A percentile compares a stretch with the other conserved stretches of the same genome.
Conservation (phyloP, 2,888 invertebrate genomes). For the Thecocarcelia acutangulata region DNA sequence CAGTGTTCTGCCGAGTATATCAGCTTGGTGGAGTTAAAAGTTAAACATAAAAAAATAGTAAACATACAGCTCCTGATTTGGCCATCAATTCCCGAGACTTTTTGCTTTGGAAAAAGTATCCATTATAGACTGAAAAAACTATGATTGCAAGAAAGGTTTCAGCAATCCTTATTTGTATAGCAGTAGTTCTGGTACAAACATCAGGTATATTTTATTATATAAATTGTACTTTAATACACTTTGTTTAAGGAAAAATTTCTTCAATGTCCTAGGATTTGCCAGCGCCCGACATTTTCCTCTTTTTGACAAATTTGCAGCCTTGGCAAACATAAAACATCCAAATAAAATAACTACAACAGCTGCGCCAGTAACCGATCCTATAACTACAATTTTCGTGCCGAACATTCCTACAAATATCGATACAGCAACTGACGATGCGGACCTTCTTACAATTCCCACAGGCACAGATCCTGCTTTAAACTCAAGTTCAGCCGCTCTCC, state of each 20-base stretch:
- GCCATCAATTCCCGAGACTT: background rate
- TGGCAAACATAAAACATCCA: constrained; percentile 2
- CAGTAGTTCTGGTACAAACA: constrained; percentile 24
- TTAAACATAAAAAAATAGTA: background rate
- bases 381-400: constrained; percentile 25
- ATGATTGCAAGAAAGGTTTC: constrained; percentile 26
- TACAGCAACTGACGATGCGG: background rate
- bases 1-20: constrained; percentile 27
- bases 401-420: background rate
- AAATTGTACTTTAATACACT: background rate
- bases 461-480: background rate
- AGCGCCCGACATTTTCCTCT: background rate
- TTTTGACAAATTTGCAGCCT: constrained; percentile 44
- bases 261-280: constrained; percentile 7
- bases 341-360: constrained; percentile 13
- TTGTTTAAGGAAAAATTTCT: background rate
- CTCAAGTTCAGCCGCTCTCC: background rate
- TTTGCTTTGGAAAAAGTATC: background rate
- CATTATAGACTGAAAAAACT: background rate
- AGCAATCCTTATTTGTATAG: constrained; percentile 23
- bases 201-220: constrained; percentile 26
- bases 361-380: background rate
- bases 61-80: background rate
- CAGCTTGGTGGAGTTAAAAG: constrained; percentile 7
- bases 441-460: too few species aligned